These are phyloP conservation scores for Cathartes aura DNA, from an alignment of 2,113 vertebrate genomes.

Conservation along the genomic window DNA sequence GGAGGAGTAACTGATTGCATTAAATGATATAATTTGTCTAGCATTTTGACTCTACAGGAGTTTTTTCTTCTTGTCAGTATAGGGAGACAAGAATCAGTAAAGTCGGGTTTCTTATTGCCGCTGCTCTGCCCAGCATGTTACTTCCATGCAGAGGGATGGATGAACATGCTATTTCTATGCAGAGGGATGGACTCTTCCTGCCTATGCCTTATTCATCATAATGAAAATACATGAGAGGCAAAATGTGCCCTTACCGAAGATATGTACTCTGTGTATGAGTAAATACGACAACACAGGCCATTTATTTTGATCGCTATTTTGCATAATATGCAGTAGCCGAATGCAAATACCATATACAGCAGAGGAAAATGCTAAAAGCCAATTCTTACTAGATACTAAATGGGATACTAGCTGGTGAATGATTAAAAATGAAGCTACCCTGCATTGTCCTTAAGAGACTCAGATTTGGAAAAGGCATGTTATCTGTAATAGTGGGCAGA, in stretches of 20 bases:
- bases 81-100: background rate
- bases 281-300: background rate
- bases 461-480: background rate
- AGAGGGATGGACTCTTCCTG: background rate
- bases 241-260: background rate
- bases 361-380: background rate
- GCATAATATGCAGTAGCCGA: background rate
- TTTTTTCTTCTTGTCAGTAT: background rate
- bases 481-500: conserved; percentile 3
- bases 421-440: background rate
- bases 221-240: conserved; percentile 44
- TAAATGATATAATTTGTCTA: background rate
- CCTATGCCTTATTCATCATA: background rate
- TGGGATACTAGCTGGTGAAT: background rate
- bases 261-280: background rate
- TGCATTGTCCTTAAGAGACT: background rate
- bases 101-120: background rate
- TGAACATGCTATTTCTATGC: background rate
- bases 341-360: background rate
- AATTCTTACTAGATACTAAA: background rate
- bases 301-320: background rate
- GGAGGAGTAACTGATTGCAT: background rate
- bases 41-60: background rate
- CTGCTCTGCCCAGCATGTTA: background rate
- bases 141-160: background rate